Base-by-base conservation (phyloP, 2,888 invertebrate genomes). In the Kuschelorhynchus macadamiae region DNA sequence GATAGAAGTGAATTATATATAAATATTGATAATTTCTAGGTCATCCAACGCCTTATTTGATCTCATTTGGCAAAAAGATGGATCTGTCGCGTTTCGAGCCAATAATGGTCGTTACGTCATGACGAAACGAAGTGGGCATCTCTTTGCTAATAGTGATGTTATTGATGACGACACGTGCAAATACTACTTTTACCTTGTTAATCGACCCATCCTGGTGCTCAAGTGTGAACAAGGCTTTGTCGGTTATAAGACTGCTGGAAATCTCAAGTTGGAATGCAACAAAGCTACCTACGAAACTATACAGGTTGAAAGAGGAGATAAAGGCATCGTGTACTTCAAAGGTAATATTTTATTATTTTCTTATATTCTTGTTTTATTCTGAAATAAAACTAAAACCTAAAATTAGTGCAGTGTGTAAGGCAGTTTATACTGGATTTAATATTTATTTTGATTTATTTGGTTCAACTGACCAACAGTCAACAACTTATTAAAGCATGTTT, bases 201-300 rank as follows among this genome's bases (percentile, higher is more conserved):
- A 96, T 87, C 90, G 94, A 81, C 97, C 97, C 5, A 94, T 96
- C 80, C 86, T 98, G 81, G 96, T 98, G 78, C 86, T 98, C 79
- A 95, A 96, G 85, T 94, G 94, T 81, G 97, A 97, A 81, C 96
- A 96, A 85, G 98, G 98, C 41, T 97, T 96, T 84, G 96, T 98
- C 64, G 97, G 97, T 0, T 94, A 93, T 78, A 96, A 96, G 85
- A 88, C 89, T 56, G 85, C 89, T 0, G 87, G 89, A 33, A 93
- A 92, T 78, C 88, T 91, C 33, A 92, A 93, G 82, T 86, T 97
- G 76, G 97, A 97, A 85, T 97, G 97, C 87, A 97, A 97, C 86
- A 96, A 96, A 86, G 95, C 96, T 69, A 92, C 91, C 75, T 97
- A 97, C 82, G 96, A 96, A 85, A 94, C 95, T 66, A 96, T 97